Percentiles rank a stretch among this genome's conserved stretches.
These are phyloP conservation scores for Malacoraja senta DNA, from an alignment of 2,797 vertebrate species.

Conservation along the genomic window DNA sequence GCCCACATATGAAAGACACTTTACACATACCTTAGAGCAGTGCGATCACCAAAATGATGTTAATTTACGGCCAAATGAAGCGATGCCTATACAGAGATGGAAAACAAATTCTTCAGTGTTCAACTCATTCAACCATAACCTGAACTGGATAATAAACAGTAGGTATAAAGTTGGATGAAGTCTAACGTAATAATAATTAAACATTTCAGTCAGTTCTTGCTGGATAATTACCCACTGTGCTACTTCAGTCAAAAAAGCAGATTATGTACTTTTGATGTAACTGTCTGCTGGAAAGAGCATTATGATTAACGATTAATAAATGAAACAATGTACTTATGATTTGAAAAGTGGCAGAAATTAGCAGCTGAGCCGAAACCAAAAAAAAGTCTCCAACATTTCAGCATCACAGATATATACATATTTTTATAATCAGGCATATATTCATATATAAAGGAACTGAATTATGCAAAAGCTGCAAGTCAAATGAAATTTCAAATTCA, in stretches of 20 bases:
- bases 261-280: not conserved
- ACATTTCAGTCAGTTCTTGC: not conserved
- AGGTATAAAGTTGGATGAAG: not conserved
- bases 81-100: conserved; percentile 70
- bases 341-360: conserved; percentile 13
- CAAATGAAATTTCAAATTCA: not conserved
- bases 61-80: conserved; percentile 97
- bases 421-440: conserved; percentile 1
- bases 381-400: not conserved
- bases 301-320: conserved; percentile 28
- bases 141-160: not conserved
- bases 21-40: conserved; percentile 61
- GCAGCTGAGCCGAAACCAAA: not conserved
- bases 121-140: not conserved
- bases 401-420: not conserved
- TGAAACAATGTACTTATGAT: conserved; percentile 1
- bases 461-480: not conserved
- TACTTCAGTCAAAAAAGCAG: not conserved
- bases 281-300: conserved; percentile 1
- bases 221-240: not conserved
- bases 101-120: conserved; percentile 34
- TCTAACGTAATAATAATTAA: conserved; percentile 30
- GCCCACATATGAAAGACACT: conserved; percentile 43
- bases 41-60: conserved; percentile 93
- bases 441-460: not conserved